phyloP scores from a whole-genome alignment of 2,888 invertebrate genomes.

The Hybos culiciformis region DNA sequence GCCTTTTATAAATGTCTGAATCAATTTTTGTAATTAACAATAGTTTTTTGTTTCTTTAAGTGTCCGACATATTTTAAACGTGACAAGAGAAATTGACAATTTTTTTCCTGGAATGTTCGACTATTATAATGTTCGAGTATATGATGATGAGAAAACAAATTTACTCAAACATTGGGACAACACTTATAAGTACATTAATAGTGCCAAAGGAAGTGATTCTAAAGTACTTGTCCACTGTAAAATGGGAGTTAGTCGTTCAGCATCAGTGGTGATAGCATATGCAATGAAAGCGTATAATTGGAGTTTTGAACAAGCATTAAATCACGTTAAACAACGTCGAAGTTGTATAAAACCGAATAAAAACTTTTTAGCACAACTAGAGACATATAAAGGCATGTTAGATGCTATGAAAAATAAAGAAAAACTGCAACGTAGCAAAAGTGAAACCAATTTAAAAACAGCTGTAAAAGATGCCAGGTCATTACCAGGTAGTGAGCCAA shows the following conservation, averaged over 20 bases:
- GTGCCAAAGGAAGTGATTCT: constrained; percentile 77
- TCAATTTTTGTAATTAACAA: constrained; percentile 6
- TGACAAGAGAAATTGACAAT: constrained; percentile 97
- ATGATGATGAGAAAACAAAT: constrained; percentile 94
- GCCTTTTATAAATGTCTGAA: constrained; percentile 9
- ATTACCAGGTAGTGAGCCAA: constrained; percentile 43
- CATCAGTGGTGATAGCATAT: constrained; percentile 95
- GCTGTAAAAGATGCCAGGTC: constrained; percentile 44
- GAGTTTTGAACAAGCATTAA: constrained; percentile 77
- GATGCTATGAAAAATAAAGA: constrained; percentile 94
- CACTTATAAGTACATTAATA: constrained; percentile 91
- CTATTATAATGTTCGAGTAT: constrained; percentile 91
- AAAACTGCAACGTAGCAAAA: constrained; percentile 82
- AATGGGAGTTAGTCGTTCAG: constrained; percentile 97
- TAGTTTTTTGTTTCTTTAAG: constrained; percentile 41
- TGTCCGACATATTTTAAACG: constrained; percentile 91
- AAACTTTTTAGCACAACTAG: constrained; percentile 85
- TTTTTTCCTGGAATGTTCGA: constrained; percentile 96
- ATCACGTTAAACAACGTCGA: constrained; percentile 80
- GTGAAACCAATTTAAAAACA: constrained; percentile 76
- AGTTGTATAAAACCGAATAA: constrained; percentile 93
- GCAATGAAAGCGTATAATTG: constrained; percentile 96
- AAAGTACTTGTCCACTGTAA: constrained; percentile 98
- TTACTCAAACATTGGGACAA: constrained; percentile 95
- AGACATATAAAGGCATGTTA: constrained; percentile 90